Base-by-base conservation (phyloP, 1,140 invertebrate species). In the Scaptomyza pallida region DNA sequence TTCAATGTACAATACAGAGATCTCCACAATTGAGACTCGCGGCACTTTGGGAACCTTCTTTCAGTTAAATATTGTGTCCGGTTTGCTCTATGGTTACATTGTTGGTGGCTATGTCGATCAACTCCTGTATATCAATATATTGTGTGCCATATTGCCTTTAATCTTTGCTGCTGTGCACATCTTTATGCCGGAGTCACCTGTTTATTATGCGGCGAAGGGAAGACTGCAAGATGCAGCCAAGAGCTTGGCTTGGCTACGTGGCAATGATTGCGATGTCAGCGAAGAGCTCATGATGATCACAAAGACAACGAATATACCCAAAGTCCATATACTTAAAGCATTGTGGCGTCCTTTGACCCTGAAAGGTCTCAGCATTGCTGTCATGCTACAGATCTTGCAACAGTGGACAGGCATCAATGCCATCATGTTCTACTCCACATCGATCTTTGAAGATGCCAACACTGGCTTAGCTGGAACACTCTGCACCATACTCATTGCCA, bases 1-100 rank as follows among this genome's bases (percentile, higher is more conserved):
- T 0, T 95, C 95, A 1, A 91, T 96, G 65, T 97, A 96, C 75
- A 94, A 94, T 1, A 94, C 94, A 1, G 96, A 97, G 92, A 95
- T 95, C 5, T 93, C 94, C 0, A 94, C 95, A 63, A 94, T 93
- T 13, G 89, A 93, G 0, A 93, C 96, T 41, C 92, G 96, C 19
- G 96, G 96, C 1, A 93, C 93, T 2, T 90, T 97, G 4, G 95
- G 95, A 0, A 94, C 94, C 8, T 94, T 94, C 52, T 95, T 95
- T 59, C 95, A 96, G 78, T 91, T 97, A 12, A 65, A 78, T 95
- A 16, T 95, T 2, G 94, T 94, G 0, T 77, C 93, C 8, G 95
- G 95, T 1, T 94, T 96, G 43, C 76, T 95, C 0, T 72, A 94
- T 2, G 92, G 93, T 0, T 96, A 95, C 75, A 74, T 92, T 5